Conservation (phyloP, 2,888 invertebrate genomes). For the Synergus gifuensis region DNA sequence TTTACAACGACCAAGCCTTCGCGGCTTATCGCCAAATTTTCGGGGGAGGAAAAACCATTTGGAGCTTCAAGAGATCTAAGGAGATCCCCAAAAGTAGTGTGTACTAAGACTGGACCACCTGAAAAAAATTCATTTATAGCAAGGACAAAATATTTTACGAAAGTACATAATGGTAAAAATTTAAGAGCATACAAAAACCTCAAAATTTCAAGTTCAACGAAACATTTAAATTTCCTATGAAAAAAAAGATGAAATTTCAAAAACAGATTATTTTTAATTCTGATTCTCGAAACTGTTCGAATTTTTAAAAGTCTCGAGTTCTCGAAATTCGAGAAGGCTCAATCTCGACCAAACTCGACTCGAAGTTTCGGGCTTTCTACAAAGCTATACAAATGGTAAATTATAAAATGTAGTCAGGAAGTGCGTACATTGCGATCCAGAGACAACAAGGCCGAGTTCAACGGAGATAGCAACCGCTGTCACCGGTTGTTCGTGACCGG, state of each 20-base stretch:
- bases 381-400: neutral
- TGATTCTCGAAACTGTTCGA: too few relatives aligned
- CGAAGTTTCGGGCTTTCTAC: too few relatives aligned
- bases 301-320: too few relatives aligned
- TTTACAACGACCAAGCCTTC: conserved; percentile 98
- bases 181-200: neutral
- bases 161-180: neutral
- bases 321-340: too few relatives aligned
- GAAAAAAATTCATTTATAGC: conserved; percentile 1
- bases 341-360: too few relatives aligned
- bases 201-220: too few relatives aligned
- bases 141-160: neutral
- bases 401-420: conserved; percentile 16
- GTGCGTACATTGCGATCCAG: conserved; percentile 87
- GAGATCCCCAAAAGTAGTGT: conserved; percentile 98
- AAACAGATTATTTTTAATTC: too few relatives aligned
- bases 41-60: conserved; percentile 86
- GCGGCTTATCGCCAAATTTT: conserved; percentile 94
- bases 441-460: conserved; percentile 97
- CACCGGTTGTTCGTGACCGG: conserved; percentile 98
- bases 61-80: conserved; percentile 93
- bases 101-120: conserved; percentile 97
- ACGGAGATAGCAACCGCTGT: conserved; percentile 98
- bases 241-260: too few relatives aligned
- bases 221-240: too few relatives aligned